Percentiles rank a stretch among this genome's conserved stretches.
Conservation (phyloP, 2,888 invertebrate genomes). For the Boloria euphrosyne region DNA sequence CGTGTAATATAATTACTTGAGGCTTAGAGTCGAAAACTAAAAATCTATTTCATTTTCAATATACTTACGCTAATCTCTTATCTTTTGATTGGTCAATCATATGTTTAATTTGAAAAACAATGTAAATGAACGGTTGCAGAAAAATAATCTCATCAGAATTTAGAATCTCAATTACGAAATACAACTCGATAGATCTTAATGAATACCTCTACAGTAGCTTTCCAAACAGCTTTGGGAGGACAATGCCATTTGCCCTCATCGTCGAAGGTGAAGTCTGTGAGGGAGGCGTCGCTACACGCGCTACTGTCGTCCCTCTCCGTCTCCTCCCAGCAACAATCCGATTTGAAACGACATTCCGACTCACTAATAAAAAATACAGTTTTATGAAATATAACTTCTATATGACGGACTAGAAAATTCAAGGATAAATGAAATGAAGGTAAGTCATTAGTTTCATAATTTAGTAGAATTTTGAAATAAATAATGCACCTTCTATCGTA, state of each 20-base stretch:
- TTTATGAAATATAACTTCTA: not conserved
- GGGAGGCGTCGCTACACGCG: conserved; percentile 72
- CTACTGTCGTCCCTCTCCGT: conserved; percentile 70
- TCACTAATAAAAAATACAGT: conserved; percentile 51
- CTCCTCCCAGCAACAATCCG: conserved; percentile 61
- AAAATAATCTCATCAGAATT: not conserved
- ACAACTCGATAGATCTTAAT: not conserved
- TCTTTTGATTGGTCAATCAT: too few relatives aligned
- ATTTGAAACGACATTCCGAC: conserved; percentile 63
- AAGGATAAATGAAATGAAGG: too few relatives aligned
- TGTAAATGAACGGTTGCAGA: not conserved
- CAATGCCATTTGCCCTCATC: conserved; percentile 86
- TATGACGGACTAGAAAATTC: too few relatives aligned
- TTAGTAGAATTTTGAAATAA: not conserved
- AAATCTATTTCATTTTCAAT: too few relatives aligned
- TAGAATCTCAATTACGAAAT: not conserved
- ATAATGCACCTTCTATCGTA: conserved; percentile 66
- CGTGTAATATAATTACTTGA: too few relatives aligned
- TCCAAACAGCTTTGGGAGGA: conserved; percentile 91
- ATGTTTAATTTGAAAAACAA: too few relatives aligned
- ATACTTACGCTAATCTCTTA: too few relatives aligned
- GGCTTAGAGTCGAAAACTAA: too few relatives aligned
- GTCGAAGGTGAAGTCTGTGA: conserved; percentile 71
- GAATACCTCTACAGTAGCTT: conserved; percentile 87
- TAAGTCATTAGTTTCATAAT: not conserved